Percentiles rank a stretch among this genome's conserved stretches.
These are phyloP conservation scores for Trilocha varians DNA, from an alignment of 2,888 invertebrate genomes.

Conservation along the genomic window DNA sequence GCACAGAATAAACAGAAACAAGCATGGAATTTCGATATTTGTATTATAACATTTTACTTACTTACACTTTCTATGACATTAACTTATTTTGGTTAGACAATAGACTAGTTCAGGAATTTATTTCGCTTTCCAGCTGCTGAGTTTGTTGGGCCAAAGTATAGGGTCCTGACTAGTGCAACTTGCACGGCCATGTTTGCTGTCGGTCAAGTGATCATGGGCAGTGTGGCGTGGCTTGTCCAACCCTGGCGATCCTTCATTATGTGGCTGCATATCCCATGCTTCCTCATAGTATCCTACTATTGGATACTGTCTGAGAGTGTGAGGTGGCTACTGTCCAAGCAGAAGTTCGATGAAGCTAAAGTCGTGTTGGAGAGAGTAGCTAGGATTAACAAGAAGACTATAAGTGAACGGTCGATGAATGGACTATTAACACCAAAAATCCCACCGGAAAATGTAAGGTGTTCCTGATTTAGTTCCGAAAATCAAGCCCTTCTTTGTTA, in stretches of 20 bases:
- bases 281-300: conserved; percentile 77
- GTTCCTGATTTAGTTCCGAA: conserved; percentile 6
- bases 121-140: conserved; percentile 77
- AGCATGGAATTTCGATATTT: too few species aligned
- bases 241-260: conserved; percentile 80
- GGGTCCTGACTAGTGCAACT: conserved; percentile 80
- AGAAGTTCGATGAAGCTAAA: conserved; percentile 75
- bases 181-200: conserved; percentile 80
- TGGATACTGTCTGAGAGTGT: conserved; percentile 79
- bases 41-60: too few species aligned
- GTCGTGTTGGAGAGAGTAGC: conserved; percentile 75
- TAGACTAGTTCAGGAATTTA: too few species aligned
- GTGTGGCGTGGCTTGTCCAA: conserved; percentile 77
- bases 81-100: too few species aligned
- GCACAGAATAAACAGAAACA: too few species aligned
- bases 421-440: conserved; percentile 52
- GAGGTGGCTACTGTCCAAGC: conserved; percentile 82
- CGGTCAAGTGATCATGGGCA: conserved; percentile 79
- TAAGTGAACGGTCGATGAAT: conserved; percentile 68
- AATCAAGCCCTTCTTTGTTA: too few species aligned
- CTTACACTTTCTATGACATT: too few species aligned
- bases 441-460: conserved; percentile 10
- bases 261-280: conserved; percentile 78
- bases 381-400: conserved; percentile 69
- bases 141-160: conserved; percentile 80